Evolutionary conservation across 2,888 invertebrate species (phyloP).

Genomic region (Adelphocoris suturalis): DNA sequence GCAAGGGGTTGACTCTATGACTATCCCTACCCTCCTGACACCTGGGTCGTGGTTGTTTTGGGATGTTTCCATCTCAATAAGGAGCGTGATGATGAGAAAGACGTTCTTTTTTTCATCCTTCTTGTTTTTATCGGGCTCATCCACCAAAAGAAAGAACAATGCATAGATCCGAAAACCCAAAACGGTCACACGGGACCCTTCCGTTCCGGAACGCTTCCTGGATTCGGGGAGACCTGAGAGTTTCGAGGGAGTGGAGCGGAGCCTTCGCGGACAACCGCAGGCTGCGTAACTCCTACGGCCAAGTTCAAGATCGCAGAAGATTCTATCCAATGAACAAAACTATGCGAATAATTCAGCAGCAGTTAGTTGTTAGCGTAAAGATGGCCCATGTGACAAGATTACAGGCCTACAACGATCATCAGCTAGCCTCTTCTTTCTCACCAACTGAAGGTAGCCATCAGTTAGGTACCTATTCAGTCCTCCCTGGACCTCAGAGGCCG

Average conservation of each 20-base stretch:
- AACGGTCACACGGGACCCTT: background rate
- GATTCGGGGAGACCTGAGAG: background rate
- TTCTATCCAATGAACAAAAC: background rate
- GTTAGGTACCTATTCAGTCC: too few species aligned
- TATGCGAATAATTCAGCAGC: too few species aligned
- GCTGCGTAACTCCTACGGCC: background rate
- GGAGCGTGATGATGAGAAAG: conserved; percentile 13
- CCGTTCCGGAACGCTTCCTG: conserved; percentile 39
- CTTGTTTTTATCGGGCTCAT: too few species aligned
- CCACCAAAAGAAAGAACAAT: conserved; percentile 18
- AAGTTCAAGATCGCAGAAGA: background rate
- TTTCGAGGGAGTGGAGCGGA: background rate
- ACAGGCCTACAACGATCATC: background rate
- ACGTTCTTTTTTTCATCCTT: background rate
- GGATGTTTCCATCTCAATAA: conserved; percentile 16
- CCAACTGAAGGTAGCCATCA: too few species aligned
- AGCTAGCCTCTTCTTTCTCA: background rate
- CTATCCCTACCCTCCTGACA: background rate
- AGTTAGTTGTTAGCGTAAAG: too few species aligned
- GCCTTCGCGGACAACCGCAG: background rate
- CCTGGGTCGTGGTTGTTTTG: background rate
- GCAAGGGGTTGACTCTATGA: background rate
- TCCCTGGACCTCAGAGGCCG: too few species aligned
- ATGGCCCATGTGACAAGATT: background rate
- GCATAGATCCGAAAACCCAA: background rate